Percentiles rank a stretch among this genome's conserved stretches.
These are phyloP conservation scores for Nematopogon swammerdamellus DNA, from an alignment of 2,888 invertebrate genomes.

Conservation along the genomic window DNA sequence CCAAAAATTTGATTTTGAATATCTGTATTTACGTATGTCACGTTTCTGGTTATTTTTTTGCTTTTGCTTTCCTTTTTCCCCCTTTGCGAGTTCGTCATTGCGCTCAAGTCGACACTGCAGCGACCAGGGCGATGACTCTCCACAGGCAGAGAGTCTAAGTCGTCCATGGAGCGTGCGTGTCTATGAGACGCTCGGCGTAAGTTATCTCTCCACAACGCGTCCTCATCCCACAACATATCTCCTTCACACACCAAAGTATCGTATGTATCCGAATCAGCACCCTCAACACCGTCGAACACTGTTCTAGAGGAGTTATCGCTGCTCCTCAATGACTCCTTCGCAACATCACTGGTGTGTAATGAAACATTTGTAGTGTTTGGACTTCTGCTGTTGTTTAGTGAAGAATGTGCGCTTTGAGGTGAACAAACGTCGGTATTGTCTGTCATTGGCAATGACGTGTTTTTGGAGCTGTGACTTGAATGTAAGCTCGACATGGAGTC, in stretches of 20 bases:
- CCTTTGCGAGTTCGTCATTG: constrained; percentile 43
- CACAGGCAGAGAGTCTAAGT: constrained; percentile 58
- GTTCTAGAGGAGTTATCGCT: constrained; percentile 48
- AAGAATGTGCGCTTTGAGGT: neutral
- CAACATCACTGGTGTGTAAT: constrained; percentile 14
- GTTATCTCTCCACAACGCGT: constrained; percentile 77
- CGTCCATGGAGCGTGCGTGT: constrained; percentile 80
- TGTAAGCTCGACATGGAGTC: constrained; percentile 45
- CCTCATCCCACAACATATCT: constrained; percentile 81
- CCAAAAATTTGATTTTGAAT: constrained; percentile 48
- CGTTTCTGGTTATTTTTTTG: constrained; percentile 63
- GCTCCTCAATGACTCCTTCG: constrained; percentile 50
- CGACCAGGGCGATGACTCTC: constrained; percentile 19
- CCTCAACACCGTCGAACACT: constrained; percentile 35
- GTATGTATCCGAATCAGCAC: constrained; percentile 39
- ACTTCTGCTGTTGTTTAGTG: neutral
- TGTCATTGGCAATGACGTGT: constrained; percentile 13
- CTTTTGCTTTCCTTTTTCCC: constrained; percentile 26
- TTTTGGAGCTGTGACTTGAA: constrained; percentile 47
- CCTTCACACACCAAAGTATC: constrained; percentile 54
- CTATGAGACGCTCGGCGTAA: constrained; percentile 74
- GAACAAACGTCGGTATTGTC: neutral
- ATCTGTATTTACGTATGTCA: constrained; percentile 76
- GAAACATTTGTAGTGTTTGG: neutral
- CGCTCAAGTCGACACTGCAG: constrained; percentile 24